Evolutionary conservation across 37 sponge, comb jelly and placozoan genomes (phyloP).

Genomic region (Theonella swinhoei): DNA sequence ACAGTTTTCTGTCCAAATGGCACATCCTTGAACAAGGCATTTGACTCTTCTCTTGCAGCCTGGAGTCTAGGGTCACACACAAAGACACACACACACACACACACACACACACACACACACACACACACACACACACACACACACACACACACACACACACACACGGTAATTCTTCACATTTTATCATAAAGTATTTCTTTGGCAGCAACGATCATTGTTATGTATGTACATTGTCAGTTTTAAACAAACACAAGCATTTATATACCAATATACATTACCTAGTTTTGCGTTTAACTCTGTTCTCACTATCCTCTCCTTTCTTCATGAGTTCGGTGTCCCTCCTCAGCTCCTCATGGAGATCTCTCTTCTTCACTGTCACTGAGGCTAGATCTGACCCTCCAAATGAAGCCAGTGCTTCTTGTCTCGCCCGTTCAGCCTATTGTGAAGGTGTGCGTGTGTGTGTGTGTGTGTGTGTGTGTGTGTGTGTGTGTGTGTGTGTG

Average conservation of each 20-base stretch:
- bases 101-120: too few relatives aligned
- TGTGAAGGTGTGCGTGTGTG: too few relatives aligned
- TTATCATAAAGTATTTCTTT: too few relatives aligned
- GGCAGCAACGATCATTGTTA: too few relatives aligned
- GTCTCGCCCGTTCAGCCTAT: constrained; percentile 44
- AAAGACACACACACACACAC: too few relatives aligned
- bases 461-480: too few relatives aligned
- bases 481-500: too few relatives aligned
- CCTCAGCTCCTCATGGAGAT: constrained; percentile 22
- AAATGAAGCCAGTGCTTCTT: constrained; percentile 63
- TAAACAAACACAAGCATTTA: too few relatives aligned
- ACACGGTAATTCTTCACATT: too few relatives aligned
- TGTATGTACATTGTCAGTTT: too few relatives aligned
- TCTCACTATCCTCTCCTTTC: neutral
- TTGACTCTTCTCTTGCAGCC: constrained; percentile 26
- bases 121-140: too few relatives aligned
- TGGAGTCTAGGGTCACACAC: constrained; percentile 18
- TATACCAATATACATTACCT: neutral
- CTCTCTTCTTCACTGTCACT: constrained; percentile 26
- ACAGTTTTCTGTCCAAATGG: constrained; percentile 20
- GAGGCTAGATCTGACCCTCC: constrained; percentile 50
- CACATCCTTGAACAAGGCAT: constrained; percentile 4
- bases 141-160: too few relatives aligned
- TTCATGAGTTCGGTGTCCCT: constrained; percentile 16
- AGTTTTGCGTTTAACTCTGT: neutral